Percentiles rank a stretch among this genome's conserved stretches.
Evolutionary conservation across 2,797 vertebrate genomes (phyloP).

Genomic region (Octomys mimax): DNA sequence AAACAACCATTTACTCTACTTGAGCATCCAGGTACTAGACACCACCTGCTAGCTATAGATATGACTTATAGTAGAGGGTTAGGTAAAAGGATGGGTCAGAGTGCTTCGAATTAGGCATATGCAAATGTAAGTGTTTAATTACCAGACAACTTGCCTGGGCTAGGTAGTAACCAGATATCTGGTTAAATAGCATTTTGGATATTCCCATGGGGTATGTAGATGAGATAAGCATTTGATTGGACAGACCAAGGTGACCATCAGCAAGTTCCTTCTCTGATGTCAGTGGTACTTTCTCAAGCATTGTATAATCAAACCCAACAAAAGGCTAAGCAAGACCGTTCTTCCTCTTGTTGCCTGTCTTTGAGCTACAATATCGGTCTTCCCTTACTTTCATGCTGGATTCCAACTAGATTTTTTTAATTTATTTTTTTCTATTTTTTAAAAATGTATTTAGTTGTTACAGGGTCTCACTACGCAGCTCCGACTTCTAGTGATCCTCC

Average conservation of each 20-base stretch:
- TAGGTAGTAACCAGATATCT: background rate
- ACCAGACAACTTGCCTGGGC: background rate
- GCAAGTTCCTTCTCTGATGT: background rate
- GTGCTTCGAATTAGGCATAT: background rate
- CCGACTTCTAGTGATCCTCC: too few relatives aligned
- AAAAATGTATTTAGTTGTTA: too few relatives aligned
- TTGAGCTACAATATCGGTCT: background rate
- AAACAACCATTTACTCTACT: background rate
- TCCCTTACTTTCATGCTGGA: background rate
- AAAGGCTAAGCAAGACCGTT: background rate
- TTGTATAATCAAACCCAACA: background rate
- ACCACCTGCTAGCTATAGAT: background rate
- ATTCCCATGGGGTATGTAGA: background rate
- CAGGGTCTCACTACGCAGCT: too few relatives aligned
- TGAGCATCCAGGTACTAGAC: background rate
- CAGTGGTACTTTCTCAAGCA: background rate
- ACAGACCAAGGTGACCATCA: background rate
- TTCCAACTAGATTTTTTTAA: background rate
- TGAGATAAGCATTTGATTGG: background rate
- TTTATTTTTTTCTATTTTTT: too few relatives aligned
- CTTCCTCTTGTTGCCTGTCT: background rate
- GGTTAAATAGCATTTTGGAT: background rate
- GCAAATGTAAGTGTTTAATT: background rate
- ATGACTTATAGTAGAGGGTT: background rate
- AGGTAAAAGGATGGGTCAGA: background rate